These are phyloP conservation scores for Lepidonotus clava DNA, from an alignment of 2,888 invertebrate genomes.

Conservation along the genomic window DNA sequence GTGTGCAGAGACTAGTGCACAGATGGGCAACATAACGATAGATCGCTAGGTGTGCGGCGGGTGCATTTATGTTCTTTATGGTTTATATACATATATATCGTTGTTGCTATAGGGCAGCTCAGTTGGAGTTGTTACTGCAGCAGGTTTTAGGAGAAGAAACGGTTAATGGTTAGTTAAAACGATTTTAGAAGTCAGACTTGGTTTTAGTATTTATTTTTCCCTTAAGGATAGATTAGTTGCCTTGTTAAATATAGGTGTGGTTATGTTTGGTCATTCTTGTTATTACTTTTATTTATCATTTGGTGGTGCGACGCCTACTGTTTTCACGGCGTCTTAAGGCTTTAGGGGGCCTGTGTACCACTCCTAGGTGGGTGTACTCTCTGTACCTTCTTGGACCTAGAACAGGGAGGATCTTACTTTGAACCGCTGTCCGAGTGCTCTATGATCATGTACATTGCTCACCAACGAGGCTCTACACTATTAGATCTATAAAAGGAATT, in stretches of 20 bases:
- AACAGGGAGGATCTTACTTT: conserved; percentile 30
- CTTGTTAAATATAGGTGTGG: conserved; percentile 10
- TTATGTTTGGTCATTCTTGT: conserved; percentile 13
- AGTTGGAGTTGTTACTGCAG: conserved; percentile 14
- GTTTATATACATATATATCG: neutral
- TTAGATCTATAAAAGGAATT: conserved; percentile 9
- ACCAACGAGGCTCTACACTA: conserved; percentile 59
- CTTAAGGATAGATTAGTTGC: conserved; percentile 26
- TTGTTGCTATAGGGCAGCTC: conserved; percentile 20
- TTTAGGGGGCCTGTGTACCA: neutral
- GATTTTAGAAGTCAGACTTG: conserved; percentile 43
- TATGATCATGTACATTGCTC: conserved; percentile 34
- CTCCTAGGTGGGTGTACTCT: conserved; percentile 21
- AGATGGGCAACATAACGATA: conserved; percentile 40
- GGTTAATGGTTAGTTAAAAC: neutral
- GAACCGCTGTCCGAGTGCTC: conserved; percentile 42
- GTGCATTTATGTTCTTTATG: conserved; percentile 35
- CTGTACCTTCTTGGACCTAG: conserved; percentile 26
- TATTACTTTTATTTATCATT: conserved; percentile 35
- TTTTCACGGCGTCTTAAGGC: conserved; percentile 10
- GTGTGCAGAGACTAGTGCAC: conserved; percentile 21
- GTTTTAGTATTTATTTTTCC: conserved; percentile 30
- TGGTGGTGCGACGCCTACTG: conserved; percentile 19
- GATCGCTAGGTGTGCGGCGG: conserved; percentile 40
- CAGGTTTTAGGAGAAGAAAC: conserved; percentile 17